Evolutionary conservation across 2,888 invertebrate species (phyloP).

Genomic region (Crematogaster levior): DNA sequence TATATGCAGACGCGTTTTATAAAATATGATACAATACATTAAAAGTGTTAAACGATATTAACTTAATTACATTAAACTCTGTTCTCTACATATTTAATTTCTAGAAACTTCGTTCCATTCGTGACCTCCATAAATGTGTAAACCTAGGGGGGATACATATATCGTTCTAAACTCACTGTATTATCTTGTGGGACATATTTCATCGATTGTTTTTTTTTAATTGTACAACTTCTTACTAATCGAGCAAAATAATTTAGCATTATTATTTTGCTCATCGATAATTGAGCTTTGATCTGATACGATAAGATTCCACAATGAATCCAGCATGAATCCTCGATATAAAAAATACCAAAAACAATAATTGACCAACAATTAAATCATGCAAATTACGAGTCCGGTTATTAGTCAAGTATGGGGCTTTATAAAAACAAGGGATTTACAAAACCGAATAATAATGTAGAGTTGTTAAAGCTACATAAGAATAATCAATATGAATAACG

Average conservation of each 20-base stretch:
- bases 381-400: not conserved
- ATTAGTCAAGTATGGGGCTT: not conserved
- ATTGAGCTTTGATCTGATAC: not conserved
- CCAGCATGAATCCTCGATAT: not conserved
- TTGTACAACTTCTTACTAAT: not conserved
- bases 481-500: not conserved
- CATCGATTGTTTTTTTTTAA: not conserved
- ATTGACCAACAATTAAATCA: not conserved
- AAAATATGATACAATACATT: not conserved
- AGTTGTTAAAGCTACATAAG: no score
- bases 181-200: not conserved
- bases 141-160: not conserved
- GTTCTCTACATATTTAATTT: not conserved
- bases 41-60: slow-evolving; percentile 7
- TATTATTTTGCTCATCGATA: no score
- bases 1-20: not conserved
- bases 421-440: not conserved
- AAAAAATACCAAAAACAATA: slow-evolving; percentile 10
- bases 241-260: not conserved
- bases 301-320: not conserved
- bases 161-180: not conserved
- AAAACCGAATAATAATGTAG: not conserved
- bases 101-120: not conserved
- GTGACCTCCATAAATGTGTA: not conserved
- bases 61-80: not conserved